These are phyloP conservation scores for Cavia aperea DNA, from an alignment of 2,113 vertebrate species.

Conservation along the genomic window DNA sequence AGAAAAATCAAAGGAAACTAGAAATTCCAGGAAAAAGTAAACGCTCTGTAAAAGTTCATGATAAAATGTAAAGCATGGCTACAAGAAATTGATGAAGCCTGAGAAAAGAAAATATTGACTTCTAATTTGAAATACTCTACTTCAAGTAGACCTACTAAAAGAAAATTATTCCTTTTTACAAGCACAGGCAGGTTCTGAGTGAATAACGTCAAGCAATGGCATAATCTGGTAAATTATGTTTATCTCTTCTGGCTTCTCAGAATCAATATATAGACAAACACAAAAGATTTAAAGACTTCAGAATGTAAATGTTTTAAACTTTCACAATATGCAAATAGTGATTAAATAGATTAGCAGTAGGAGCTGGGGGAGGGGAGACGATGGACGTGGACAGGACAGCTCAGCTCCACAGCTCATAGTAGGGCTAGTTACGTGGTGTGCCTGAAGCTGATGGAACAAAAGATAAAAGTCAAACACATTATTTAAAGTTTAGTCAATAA, in stretches of 20 bases:
- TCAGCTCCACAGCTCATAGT: not conserved
- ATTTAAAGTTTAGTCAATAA: not conserved
- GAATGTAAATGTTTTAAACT: not conserved
- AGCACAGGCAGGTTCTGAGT: not conserved
- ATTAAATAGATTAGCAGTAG: not conserved
- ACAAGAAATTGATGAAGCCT: not conserved
- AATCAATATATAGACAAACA: not conserved
- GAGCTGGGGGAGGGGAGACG: not conserved
- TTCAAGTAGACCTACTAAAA: not conserved
- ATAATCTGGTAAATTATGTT: not conserved
- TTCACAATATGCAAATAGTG: not conserved
- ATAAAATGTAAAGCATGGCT: not conserved
- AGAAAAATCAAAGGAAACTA: conserved; percentile 16
- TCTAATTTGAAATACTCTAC: conserved; percentile 31
- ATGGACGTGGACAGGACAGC: not conserved
- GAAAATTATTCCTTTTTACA: not conserved
- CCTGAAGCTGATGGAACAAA: conserved; percentile 1
- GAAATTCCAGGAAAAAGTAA: conserved; percentile 34
- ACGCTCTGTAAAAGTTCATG: not conserved
- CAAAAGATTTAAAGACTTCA: not conserved
- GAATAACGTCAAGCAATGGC: not conserved
- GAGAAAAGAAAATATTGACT: conserved; percentile 1
- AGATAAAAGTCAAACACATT: not conserved
- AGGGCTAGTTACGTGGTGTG: too few species aligned
- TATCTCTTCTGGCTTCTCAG: conserved; percentile 6